Base-by-base conservation (phyloP, 1,140 invertebrate species). In the Aphelinus certus region DNA sequence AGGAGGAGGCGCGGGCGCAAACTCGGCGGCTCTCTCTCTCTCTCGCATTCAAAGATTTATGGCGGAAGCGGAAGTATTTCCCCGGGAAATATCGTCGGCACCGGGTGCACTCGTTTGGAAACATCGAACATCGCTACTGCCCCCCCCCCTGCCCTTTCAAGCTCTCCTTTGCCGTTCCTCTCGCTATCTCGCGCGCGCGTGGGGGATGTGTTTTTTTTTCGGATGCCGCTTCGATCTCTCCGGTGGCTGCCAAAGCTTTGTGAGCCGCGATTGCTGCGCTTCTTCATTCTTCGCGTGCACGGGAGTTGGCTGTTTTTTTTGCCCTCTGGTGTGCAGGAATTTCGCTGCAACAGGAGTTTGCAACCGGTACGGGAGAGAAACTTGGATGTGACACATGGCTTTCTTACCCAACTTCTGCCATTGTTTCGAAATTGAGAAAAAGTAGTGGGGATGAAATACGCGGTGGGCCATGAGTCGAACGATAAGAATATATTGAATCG, bases 1-100 rank as follows among this genome's bases (percentile, higher is more conserved):
- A 58, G 46, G n/a, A n/a, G 58, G 66, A 7, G 26, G 64, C 45
- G 49, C 7, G 49, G 1, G 63, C 78, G 75, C 67, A 78, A 79
- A 77, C 78, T 79, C 79, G 79, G 73, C 73, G 26, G 26, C 26
- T 26, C 26, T 26, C 26, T 26, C 26, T 26, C 78, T 7, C 57
- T 4, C 57, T 51, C 46, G 48, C 57, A 63, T 56, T 82, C 76
- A 78, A 80, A 82, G 83, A 84, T 84, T 84, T 84, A 84, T 83
- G 78, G 79, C 79, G 80, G 81, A 83, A 83, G 74, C 81, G 80
- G 82, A 85, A 85, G 81, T 82, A 83, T 85, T 85, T 85, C 78
- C 77, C 78, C 71, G 80, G 78, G 74, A 85, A 85, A 85, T 83
- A 85, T 83, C 81, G 80, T 80, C 78, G 73, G 77, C 81, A 78